Percentiles rank a stretch among this genome's conserved stretches.
Evolutionary conservation across 2,113 vertebrate genomes (phyloP).

Genomic region (Lates calcarifer): DNA sequence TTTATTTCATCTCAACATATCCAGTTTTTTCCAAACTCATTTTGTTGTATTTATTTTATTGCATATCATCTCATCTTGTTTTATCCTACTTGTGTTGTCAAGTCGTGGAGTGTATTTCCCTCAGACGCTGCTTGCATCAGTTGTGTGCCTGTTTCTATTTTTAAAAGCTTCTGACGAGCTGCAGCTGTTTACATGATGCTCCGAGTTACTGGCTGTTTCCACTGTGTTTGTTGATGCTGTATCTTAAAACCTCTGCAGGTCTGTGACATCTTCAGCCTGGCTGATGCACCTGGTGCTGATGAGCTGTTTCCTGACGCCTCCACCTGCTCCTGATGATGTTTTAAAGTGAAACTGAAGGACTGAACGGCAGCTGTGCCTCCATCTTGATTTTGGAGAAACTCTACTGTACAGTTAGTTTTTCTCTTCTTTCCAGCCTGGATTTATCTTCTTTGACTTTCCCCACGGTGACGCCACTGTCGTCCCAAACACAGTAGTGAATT

Average conservation of each 20-base stretch:
- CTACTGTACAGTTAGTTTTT: no score
- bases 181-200: neutral
- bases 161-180: no score
- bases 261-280: neutral
- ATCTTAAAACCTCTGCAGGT: neutral
- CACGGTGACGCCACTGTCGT: neutral
- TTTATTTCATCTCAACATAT: neutral
- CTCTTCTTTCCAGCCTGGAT: neutral
- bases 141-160: neutral
- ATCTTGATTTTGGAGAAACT: neutral
- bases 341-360: no score
- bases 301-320: neutral
- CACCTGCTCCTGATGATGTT: neutral
- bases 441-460: neutral
- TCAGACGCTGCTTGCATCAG: neutral
- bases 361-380: no score
- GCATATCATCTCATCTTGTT: neutral
- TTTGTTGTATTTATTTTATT: neutral
- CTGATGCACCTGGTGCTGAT: no score
- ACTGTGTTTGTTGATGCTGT: neutral
- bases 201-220: neutral
- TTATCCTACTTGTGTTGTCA: neutral
- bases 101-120: neutral
- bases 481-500: conserved; percentile 10
- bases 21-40: no score